Evolutionary conservation across 2,888 invertebrate species (phyloP), one percentile per base, ranked within the genome.

Genomic region (Orgyia antiqua): DNA sequence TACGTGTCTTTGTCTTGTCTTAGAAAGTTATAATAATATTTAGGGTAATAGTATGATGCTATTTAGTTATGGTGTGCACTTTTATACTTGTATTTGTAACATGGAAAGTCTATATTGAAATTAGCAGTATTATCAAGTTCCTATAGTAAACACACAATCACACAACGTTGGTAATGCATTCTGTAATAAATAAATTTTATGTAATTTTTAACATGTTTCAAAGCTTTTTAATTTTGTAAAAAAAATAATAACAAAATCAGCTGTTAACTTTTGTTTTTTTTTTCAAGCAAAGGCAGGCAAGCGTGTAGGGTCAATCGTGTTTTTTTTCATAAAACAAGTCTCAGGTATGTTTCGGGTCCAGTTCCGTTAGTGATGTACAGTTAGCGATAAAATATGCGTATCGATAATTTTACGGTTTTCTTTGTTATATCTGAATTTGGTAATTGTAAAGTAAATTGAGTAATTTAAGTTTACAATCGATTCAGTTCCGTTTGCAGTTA

Each of bases 11-110:
- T 42, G 48, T 49, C 38, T 33, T 28, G 26, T 33, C 33, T 45
- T 52, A 50, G 53, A 52, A 52, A 52, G 51, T 52, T 52, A 51
- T n/a, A n/a, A 15, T 15, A 6, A 4, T 15, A 39, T 40, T 39
- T 34, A 39, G 31, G 33, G 32, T 33, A 19, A 29, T 39, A 32
- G 15, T 42, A 39, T 45, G 47, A 52, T 21, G 24, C 44, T 36
- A 31, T 39, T 25, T 15, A 27, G 19, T 28, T 36, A 36, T 4
- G 37, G 25, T 40, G 50, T 2, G 19, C 32, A n/a, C 17, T 23
- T 27, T n/a, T 31, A 10, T 27, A 24, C 31, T 29, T 32, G 37
- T 39, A 40, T 38, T 28, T 46, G 25, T 32, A 11, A 7, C 13
- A 37, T 48, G 36, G 32, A 51, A 46, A 46, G 49, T 37, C 33